A percentile compares a stretch with the other conserved stretches of the same genome.
These are phyloP conservation scores for Monopterus albus DNA, from an alignment of 2,113 vertebrate species.

Conservation along the genomic window DNA sequence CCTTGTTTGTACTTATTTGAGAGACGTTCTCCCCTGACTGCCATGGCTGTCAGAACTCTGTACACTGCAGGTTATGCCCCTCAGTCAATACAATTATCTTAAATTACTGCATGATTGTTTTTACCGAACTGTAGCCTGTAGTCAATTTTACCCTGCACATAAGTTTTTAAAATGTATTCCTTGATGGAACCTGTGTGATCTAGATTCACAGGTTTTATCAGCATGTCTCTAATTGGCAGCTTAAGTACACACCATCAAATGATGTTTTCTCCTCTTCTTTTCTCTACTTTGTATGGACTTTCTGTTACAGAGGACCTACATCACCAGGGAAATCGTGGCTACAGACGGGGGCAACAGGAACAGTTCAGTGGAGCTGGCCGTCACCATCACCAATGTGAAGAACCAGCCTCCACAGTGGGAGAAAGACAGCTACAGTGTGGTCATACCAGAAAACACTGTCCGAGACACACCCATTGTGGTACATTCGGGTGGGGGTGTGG, in stretches of 20 bases:
- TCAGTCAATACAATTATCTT: conserved; percentile 27
- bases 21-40: conserved; percentile 25
- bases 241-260: not conserved
- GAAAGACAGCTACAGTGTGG: conserved; percentile 83
- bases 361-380: conserved; percentile 84
- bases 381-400: conserved; percentile 87
- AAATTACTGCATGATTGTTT: conserved; percentile 18
- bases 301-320: conserved; percentile 80
- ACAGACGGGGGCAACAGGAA: conserved; percentile 88
- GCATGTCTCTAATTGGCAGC: not conserved
- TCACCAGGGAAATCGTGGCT: conserved; percentile 85
- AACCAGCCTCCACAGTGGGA: conserved; percentile 92
- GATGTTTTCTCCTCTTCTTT: not conserved
- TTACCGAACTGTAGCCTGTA: not conserved
- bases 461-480: conserved; percentile 84
- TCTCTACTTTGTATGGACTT: not conserved
- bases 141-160: not conserved
- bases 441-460: conserved; percentile 86
- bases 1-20: not conserved
- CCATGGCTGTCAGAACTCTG: conserved; percentile 4
- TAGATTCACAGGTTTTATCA: not conserved
- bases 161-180: not conserved
- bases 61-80: not conserved
- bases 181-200: not conserved
- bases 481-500: not conserved